Evolutionary conservation across 35 echinoderm and acorn worm genomes (phyloP).

Genomic region (Strongylocentrotus purpuratus): DNA sequence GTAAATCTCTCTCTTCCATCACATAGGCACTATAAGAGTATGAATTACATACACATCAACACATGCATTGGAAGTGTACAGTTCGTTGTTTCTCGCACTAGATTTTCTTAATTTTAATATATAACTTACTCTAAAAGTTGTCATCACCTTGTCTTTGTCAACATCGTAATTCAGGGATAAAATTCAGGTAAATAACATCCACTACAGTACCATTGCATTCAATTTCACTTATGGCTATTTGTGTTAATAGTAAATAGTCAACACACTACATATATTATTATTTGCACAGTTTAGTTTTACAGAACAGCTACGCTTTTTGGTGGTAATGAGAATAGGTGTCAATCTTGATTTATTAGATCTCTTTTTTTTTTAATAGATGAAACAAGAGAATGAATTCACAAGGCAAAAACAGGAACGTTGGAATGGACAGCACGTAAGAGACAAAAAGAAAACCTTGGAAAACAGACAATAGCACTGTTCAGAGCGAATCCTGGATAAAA

Average conservation of each 20-base stretch:
- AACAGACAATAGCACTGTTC: constrained; percentile 25
- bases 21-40: constrained; percentile 47
- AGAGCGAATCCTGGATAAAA: neutral
- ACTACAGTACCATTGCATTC: constrained; percentile 19
- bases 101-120: neutral
- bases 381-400: neutral
- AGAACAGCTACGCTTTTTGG: constrained; percentile 12
- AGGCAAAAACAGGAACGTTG: neutral
- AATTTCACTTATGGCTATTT: neutral
- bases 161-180: constrained; percentile 8
- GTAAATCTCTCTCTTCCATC: neutral
- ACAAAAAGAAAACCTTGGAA: neutral
- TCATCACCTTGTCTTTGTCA: neutral
- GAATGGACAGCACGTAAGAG: neutral
- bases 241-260: neutral
- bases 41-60: constrained; percentile 44
- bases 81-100: constrained; percentile 33
- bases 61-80: constrained; percentile 45
- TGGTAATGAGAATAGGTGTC: constrained; percentile 25
- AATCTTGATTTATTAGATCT: neutral
- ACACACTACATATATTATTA: constrained; percentile 34
- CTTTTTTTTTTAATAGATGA: too few relatives aligned
- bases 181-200: neutral
- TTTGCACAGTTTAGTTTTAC: constrained; percentile 12
- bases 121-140: constrained; percentile 13